These are phyloP conservation scores for Lamprotornis superbus DNA, from an alignment of 2,113 vertebrate species.

Conservation along the genomic window DNA sequence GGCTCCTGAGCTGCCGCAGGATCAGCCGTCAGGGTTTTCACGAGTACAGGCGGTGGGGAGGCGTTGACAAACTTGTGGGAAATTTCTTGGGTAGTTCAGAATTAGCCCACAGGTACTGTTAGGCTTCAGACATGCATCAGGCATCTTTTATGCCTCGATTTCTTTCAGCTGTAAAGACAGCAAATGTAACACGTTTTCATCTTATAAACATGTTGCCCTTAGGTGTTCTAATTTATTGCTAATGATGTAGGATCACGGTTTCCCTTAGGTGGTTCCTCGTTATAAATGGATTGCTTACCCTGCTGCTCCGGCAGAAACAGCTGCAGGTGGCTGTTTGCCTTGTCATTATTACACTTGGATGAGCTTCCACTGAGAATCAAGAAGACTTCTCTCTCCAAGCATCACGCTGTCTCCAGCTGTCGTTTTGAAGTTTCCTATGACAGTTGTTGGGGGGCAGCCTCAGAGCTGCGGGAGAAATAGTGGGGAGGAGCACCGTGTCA, in stretches of 20 bases:
- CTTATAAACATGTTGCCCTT: background rate
- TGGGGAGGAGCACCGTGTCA: background rate
- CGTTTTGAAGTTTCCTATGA: background rate
- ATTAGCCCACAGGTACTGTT: background rate
- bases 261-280: background rate
- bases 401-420: background rate
- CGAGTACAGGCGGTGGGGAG: background rate
- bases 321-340: background rate
- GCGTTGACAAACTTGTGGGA: background rate
- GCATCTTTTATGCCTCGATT: background rate
- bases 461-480: background rate
- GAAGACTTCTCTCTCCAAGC: background rate
- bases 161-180: background rate
- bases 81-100: background rate
- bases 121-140: background rate
- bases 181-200: background rate
- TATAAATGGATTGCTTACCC: background rate
- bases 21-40: background rate
- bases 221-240: background rate
- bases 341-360: background rate
- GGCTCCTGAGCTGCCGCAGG: rapidly evolving
- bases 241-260: background rate
- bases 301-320: background rate
- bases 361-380: background rate
- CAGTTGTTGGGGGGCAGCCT: background rate